Conservation (phyloP, 1,140 invertebrate species). For the Maconellicoccus hirsutus region DNA sequence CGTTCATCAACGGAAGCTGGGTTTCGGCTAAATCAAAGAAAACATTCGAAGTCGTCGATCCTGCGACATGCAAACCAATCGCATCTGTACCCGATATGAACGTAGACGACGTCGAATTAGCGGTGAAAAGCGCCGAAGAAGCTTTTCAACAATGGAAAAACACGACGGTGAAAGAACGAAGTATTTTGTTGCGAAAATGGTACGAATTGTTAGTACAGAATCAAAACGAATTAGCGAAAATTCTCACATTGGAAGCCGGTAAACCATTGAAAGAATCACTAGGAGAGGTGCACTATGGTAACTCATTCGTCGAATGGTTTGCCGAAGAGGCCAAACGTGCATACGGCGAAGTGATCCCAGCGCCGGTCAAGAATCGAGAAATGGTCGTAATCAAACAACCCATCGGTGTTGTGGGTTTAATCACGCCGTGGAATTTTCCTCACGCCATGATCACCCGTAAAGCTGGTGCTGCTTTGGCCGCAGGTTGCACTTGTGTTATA, state of each 20-base stretch:
- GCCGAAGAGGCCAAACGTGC: conserved; percentile 78
- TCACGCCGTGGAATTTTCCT: conserved; percentile 99
- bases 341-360: conserved; percentile 68
- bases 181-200: conserved; percentile 49
- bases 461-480: conserved; percentile 81
- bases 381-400: conserved; percentile 80
- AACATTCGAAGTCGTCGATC: conserved; percentile 65
- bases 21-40: conserved; percentile 49
- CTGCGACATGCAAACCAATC: conserved; percentile 59
- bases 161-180: conserved; percentile 59
- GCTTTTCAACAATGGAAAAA: conserved; percentile 69
- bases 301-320: conserved; percentile 93
- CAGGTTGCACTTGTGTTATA: conserved; percentile 88
- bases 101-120: conserved; percentile 52
- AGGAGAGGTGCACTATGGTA: conserved; percentile 85
- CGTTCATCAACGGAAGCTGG: conserved; percentile 71
- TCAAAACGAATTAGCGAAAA: conserved; percentile 59
- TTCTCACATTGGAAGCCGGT: conserved; percentile 82
- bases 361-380: conserved; percentile 62
- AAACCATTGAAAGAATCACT: conserved; percentile 81
- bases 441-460: conserved; percentile 97
- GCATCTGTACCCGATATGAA: conserved; percentile 75
- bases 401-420: conserved; percentile 85
- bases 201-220: conserved; percentile 64
- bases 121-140: conserved; percentile 58